Percentiles rank a stretch among this genome's conserved stretches.
phyloP scores from a whole-genome alignment of 2,888 invertebrate species.

The Boloria selene region DNA sequence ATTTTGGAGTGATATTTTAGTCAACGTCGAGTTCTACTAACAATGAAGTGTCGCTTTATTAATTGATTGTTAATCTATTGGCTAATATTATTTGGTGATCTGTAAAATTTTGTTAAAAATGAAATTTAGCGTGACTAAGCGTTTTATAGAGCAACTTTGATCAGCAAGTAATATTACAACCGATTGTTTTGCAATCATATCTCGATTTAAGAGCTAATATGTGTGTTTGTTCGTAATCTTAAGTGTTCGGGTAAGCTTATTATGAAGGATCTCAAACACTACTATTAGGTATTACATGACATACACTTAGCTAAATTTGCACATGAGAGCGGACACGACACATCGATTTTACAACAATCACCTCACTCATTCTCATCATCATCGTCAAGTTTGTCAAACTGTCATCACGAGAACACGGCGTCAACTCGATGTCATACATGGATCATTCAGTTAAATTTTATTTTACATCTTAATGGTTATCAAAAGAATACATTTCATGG shows the following conservation, averaged over 20 bases:
- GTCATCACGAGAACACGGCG: constrained; percentile 29
- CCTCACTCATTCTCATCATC: constrained; percentile 47
- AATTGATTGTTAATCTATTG: constrained; percentile 16
- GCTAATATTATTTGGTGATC: constrained; percentile 27
- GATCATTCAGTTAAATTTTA: constrained; percentile 53
- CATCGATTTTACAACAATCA: constrained; percentile 64
- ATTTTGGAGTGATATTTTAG: constrained; percentile 30
- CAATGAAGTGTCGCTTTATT: constrained; percentile 35
- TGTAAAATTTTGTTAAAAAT: not conserved
- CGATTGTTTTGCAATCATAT: constrained; percentile 11
- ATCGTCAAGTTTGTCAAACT: constrained; percentile 32
- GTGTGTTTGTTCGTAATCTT: constrained; percentile 33
- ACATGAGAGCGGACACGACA: constrained; percentile 68
- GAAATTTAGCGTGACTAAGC: not conserved
- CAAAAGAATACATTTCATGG: constrained; percentile 64
- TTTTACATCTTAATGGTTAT: constrained; percentile 53
- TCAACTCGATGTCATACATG: constrained; percentile 49
- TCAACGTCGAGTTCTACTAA: constrained; percentile 30
- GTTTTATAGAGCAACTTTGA: not conserved
- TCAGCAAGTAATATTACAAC: constrained; percentile 25
- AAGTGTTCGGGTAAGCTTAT: constrained; percentile 26
- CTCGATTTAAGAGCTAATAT: constrained; percentile 28
- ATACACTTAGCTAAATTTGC: constrained; percentile 44
- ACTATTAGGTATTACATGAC: constrained; percentile 28
- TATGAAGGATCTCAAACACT: constrained; percentile 21